Percentiles rank a stretch among this genome's conserved stretches.
phyloP scores from a whole-genome alignment of 2,113 vertebrate genomes.

The Empidonax alnorum region DNA sequence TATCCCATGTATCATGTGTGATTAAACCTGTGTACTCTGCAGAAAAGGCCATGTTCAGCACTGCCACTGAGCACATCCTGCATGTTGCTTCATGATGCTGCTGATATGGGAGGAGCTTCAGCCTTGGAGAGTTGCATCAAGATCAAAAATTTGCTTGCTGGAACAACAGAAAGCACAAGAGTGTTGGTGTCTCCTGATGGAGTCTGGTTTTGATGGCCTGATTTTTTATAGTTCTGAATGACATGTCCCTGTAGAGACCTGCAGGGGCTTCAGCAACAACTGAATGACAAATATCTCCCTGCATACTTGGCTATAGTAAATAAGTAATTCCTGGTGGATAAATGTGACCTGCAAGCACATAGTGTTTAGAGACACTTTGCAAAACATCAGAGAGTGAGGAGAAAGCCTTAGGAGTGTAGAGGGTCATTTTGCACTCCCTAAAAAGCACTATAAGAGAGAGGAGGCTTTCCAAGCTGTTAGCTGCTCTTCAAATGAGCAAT shows the following conservation, averaged over 20 bases:
- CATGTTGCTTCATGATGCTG: background rate
- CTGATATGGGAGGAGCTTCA: background rate
- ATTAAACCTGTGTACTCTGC: background rate
- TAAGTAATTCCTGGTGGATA: background rate
- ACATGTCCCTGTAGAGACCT: background rate
- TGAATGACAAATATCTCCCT: background rate
- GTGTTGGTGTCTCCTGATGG: background rate
- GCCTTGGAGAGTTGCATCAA: background rate
- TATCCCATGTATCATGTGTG: accelerated
- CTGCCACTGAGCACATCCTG: background rate
- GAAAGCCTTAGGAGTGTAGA: accelerated
- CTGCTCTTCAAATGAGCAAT: background rate
- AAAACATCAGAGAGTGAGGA: background rate
- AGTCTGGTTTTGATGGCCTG: background rate
- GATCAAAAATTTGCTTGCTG: background rate
- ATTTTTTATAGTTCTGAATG: background rate
- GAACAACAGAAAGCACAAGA: background rate
- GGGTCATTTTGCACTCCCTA: background rate
- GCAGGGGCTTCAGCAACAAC: background rate
- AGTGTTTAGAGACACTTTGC: background rate
- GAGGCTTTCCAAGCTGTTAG: background rate
- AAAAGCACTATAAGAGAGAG: background rate
- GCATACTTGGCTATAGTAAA: background rate
- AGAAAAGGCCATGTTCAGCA: background rate
- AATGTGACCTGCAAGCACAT: background rate